These are phyloP conservation scores for Lydus trimaculatus DNA, from an alignment of 2,888 invertebrate species.

Conservation along the genomic window DNA sequence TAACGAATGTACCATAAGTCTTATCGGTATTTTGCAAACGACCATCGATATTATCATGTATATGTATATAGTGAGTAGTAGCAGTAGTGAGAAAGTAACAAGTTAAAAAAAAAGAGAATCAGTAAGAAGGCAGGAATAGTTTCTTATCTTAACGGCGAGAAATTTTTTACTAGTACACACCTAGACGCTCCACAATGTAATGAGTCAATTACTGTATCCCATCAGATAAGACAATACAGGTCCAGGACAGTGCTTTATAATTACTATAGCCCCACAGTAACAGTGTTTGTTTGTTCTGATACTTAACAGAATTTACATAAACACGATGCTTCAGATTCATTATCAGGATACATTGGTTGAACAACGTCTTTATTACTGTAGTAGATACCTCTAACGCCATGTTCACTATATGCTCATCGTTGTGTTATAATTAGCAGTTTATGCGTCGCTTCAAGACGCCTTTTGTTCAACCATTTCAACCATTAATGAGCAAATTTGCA, in stretches of 20 bases:
- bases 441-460: slow-evolving; percentile 35
- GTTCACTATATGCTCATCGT: slow-evolving; percentile 28
- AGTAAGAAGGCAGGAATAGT: slow-evolving; percentile 40
- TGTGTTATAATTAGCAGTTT: slow-evolving; percentile 45
- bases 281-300: slow-evolving; percentile 41
- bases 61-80: slow-evolving; percentile 16
- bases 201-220: slow-evolving; percentile 59
- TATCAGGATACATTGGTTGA: slow-evolving; percentile 45
- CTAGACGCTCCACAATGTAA: slow-evolving; percentile 57
- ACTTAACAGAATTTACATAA: slow-evolving; percentile 58
- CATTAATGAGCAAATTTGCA: slow-evolving; percentile 34
- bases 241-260: slow-evolving; percentile 57
- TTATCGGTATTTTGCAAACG: slow-evolving; percentile 46
- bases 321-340: slow-evolving; percentile 57
- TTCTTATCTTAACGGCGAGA: slow-evolving; percentile 58
- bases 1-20: slow-evolving; percentile 33
- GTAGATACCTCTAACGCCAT: slow-evolving; percentile 16
- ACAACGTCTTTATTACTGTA: slow-evolving; percentile 42
- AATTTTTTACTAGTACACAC: slow-evolving; percentile 60
- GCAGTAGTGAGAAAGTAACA: slow-evolving; percentile 44
- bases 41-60: slow-evolving; percentile 52
- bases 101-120: slow-evolving; percentile 48
- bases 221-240: slow-evolving; percentile 57
- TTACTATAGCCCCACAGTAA: slow-evolving; percentile 43
- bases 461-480: slow-evolving; percentile 33